phyloP scores from a whole-genome alignment of 2,113 vertebrate species.

The Loxodonta africana region DNA sequence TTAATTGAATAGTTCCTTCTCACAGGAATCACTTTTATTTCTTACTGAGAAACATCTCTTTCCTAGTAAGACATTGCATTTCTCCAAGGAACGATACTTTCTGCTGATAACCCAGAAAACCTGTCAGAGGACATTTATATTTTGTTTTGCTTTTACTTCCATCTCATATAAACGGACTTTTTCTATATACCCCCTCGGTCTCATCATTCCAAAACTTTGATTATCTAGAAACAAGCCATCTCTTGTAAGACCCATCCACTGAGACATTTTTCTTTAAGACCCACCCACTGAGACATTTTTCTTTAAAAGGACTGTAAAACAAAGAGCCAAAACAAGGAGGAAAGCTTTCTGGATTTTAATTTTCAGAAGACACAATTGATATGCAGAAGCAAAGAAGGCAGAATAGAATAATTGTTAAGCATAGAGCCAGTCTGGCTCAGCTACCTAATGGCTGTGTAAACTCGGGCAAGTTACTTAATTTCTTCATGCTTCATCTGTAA shows the following conservation, averaged over 20 bases:
- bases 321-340: slow-evolving; percentile 19
- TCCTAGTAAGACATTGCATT: neutral
- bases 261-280: neutral
- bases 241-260: slow-evolving; percentile 11
- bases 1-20: neutral
- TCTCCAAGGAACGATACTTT: neutral
- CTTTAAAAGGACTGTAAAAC: slow-evolving; percentile 16
- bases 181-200: neutral
- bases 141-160: slow-evolving; percentile 36
- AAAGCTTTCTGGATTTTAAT: slow-evolving; percentile 46
- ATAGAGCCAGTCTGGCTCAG: neutral
- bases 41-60: neutral
- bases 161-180: neutral
- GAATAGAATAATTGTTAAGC: neutral
- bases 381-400: neutral
- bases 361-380: slow-evolving; percentile 25
- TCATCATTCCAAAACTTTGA: slow-evolving; percentile 36
- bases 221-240: slow-evolving; percentile 39
- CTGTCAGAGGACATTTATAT: neutral
- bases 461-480: neutral
- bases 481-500: neutral
- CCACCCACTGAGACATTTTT: neutral
- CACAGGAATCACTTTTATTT: neutral
- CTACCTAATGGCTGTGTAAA: neutral
- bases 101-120: neutral